A percentile compares a stretch with the other conserved stretches of the same genome.
These are phyloP conservation scores for Falco rusticolus DNA, from an alignment of 2,797 vertebrate species.

Conservation along the genomic window DNA sequence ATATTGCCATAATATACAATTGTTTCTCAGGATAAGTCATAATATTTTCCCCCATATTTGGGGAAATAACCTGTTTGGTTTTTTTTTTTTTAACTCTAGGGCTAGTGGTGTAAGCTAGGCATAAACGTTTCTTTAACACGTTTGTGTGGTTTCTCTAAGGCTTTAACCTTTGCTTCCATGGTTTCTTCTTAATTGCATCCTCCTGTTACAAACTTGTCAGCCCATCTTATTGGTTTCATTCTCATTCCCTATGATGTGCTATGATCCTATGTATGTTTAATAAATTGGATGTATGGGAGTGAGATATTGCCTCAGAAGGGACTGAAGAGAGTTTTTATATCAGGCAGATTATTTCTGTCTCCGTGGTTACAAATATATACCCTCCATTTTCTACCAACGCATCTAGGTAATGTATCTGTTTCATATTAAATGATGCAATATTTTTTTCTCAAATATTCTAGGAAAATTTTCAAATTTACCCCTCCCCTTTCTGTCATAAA, in stretches of 20 bases:
- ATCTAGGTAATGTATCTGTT: slow-evolving; percentile 34
- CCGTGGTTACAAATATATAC: slow-evolving; percentile 35
- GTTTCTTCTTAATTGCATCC: neutral
- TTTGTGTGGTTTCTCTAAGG: neutral
- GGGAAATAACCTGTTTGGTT: too few relatives aligned
- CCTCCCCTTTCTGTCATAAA: slow-evolving; percentile 47
- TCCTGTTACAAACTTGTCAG: slow-evolving; percentile 26
- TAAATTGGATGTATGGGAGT: neutral
- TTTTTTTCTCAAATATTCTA: slow-evolving; percentile 55
- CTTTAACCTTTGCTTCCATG: neutral
- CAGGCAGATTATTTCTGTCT: neutral
- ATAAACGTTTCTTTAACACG: neutral
- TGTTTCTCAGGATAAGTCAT: neutral
- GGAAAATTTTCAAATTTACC: slow-evolving; percentile 59
- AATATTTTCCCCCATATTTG: neutral
- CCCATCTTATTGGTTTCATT: neutral
- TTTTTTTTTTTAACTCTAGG: neutral
- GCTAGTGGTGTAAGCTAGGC: neutral
- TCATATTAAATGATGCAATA: slow-evolving; percentile 40
- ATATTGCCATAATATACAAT: neutral
- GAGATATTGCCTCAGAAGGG: neutral
- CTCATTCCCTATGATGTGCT: neutral
- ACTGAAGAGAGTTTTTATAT: neutral
- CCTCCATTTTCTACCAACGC: slow-evolving; percentile 47
- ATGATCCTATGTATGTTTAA: neutral